Conservation (phyloP, 2,888 invertebrate species). For the Theodoxus fluviatilis region DNA sequence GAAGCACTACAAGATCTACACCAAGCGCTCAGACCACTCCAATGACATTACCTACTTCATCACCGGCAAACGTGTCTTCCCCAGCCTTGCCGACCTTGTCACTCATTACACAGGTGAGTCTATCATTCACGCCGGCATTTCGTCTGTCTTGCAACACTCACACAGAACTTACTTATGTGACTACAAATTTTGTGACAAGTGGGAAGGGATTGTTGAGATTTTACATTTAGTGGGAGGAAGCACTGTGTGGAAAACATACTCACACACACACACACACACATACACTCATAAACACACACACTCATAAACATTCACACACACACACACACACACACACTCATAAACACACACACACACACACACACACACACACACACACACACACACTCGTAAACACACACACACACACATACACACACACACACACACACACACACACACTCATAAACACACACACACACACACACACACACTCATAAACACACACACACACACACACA, state of each 20-base stretch:
- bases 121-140: neutral
- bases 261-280: conserved; percentile 17
- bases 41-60: conserved; percentile 78
- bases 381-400: conserved; percentile 5
- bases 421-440: neutral
- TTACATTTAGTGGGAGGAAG: neutral
- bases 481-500: no score
- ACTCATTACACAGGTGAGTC: conserved; percentile 52
- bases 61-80: conserved; percentile 93
- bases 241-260: neutral
- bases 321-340: no score
- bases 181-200: neutral
- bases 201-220: neutral
- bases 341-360: conserved; percentile 13
- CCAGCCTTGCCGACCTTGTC: conserved; percentile 69
- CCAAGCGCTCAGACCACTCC: conserved; percentile 38
- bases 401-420: conserved; percentile 18
- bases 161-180: neutral
- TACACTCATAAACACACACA: neutral
- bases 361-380: conserved; percentile 20
- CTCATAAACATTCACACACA: conserved; percentile 2
- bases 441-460: neutral
- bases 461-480: neutral
- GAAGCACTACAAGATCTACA: conserved; percentile 56
- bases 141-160: neutral